Evolutionary conservation across 2,797 vertebrate genomes (phyloP), one percentile per base, ranked within the genome.

Genomic region (Halcyon smyrnensis): DNA sequence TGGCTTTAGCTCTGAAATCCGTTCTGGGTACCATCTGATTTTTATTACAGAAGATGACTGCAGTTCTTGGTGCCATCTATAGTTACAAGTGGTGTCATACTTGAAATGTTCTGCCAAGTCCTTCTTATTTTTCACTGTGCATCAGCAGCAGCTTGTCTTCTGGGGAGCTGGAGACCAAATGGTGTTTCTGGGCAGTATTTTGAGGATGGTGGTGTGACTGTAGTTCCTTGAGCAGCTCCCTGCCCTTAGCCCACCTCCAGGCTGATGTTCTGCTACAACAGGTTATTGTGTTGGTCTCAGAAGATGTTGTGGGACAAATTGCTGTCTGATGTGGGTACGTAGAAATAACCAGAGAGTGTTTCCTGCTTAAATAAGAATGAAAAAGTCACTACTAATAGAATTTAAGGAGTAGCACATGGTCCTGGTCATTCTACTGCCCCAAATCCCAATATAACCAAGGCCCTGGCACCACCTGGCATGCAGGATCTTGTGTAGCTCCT

Each of bases 231-330:
- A 78, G 53, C 37, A 19, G 34, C 30, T 73, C 34, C 37, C 20
- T 79, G 56, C 51, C 5, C 3, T 16, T 54, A n/a, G 15, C 16
- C 34, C 18, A 3, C 23, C 18, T 65, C 11, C 36, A 71, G 12
- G 12, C 2, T 11, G 73, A 28, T 2, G 0, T n/a, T 60, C 53
- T 53, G 36, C 3, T 43, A 5, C 1, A 13, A 32, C 50, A 64
- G 53, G 36, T 51, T 18, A 4, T 27, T 27, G 18, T 41, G 12
- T 45, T 75, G 69, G 25, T 46, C 64, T 83, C 43, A 7, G 77
- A 41, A 79, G 77, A 30, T 2, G 0, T 27, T 64, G 48, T 11
- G 30, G 63, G 41, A 71, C 54, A 57, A 24, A 24, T 1, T 54
- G 15, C 48, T 43, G 13, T 54, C 50, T n/a, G 50, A 45, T 4